Percentiles rank a stretch among this genome's conserved stretches.
Conservation (phyloP, 2,113 vertebrate species). For the Caranx ignobilis region DNA sequence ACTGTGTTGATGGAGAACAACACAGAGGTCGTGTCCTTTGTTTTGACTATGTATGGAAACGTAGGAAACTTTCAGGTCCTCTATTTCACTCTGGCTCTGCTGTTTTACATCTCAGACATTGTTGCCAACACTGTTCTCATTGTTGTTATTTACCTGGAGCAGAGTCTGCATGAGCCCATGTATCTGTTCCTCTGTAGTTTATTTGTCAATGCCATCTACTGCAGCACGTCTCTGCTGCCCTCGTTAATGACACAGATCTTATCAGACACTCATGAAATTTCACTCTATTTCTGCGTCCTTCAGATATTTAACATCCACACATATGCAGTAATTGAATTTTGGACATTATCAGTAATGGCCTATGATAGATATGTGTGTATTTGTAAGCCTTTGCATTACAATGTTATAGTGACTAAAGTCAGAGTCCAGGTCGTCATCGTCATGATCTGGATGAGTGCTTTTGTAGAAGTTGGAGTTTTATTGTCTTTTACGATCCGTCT, state of each 20-base stretch:
- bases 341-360: conserved; percentile 30
- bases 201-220: conserved; percentile 66
- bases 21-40: conserved; percentile 23
- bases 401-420: conserved; percentile 2
- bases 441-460: conserved; percentile 20
- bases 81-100: conserved; percentile 46
- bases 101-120: conserved; percentile 50
- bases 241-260: conserved; percentile 21
- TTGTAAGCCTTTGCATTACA: conserved; percentile 41
- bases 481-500: conserved; percentile 11
- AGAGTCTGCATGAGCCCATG: conserved; percentile 69
- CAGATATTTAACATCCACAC: conserved; percentile 41
- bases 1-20: neutral
- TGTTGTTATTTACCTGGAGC: conserved; percentile 48
- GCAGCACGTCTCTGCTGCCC: conserved; percentile 40
- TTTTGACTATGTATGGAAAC: conserved; percentile 57
- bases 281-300: conserved; percentile 12
- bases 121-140: conserved; percentile 54
- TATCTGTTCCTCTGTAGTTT: conserved; percentile 65
- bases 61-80: conserved; percentile 50
- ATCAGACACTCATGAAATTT: conserved; percentile 35
- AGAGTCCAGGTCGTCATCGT: conserved; percentile 1
- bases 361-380: conserved; percentile 44
- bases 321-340: conserved; percentile 31
- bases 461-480: conserved; percentile 26